phyloP scores from a whole-genome alignment of 2,797 vertebrate genomes.

The Brachymystax lenok region DNA sequence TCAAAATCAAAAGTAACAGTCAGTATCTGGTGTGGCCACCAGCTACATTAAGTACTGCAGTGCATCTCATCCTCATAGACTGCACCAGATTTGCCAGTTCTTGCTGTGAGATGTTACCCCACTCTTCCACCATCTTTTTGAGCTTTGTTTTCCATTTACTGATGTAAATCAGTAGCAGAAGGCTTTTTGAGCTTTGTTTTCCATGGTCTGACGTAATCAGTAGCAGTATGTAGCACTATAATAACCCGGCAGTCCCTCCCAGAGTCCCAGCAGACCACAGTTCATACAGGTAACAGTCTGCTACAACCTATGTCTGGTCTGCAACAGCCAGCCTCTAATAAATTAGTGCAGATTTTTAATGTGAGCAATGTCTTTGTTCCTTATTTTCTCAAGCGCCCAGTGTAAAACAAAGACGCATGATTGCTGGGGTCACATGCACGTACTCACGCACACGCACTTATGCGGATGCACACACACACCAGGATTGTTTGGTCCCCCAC shows the following conservation, averaged over 20 bases:
- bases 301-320: neutral
- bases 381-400: neutral
- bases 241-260: neutral
- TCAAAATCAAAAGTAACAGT: too few species aligned
- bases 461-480: neutral
- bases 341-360: neutral
- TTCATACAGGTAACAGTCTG: neutral
- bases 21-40: too few species aligned
- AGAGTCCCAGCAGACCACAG: neutral
- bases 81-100: too few species aligned
- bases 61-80: too few species aligned
- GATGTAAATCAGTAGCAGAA: too few species aligned
- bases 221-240: neutral
- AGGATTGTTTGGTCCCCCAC: too few species aligned
- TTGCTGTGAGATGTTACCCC: too few species aligned
- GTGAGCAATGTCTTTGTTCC: neutral
- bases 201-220: neutral
- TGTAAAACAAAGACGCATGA: neutral
- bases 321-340: neutral
- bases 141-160: too few species aligned
- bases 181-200: neutral
- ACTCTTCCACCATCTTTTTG: too few species aligned
- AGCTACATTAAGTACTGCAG: too few species aligned
- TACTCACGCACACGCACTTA: neutral
- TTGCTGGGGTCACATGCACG: neutral